Conservation (phyloP, 2,797 vertebrate genomes). For the Gymnothorax javanicus region DNA sequence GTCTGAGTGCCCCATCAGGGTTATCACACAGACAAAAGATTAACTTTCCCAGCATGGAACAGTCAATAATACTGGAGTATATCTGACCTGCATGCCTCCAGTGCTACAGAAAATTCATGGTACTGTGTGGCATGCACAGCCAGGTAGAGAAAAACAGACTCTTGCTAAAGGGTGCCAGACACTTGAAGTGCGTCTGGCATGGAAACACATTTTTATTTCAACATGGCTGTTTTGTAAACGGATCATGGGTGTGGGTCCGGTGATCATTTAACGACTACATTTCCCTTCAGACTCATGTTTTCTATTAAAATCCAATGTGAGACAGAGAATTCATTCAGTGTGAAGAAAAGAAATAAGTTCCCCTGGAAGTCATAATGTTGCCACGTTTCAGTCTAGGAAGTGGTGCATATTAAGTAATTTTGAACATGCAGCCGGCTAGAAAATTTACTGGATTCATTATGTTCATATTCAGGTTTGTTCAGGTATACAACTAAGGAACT, state of each 20-base stretch:
- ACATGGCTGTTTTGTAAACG: slow-evolving; percentile 13
- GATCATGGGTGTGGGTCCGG: neutral
- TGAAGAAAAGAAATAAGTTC: neutral
- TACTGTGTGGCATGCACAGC: neutral
- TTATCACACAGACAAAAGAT: neutral
- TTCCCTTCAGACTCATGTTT: slow-evolving; percentile 23
- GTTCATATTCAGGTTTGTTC: neutral
- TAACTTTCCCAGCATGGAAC: neutral
- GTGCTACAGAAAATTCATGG: neutral
- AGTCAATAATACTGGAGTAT: neutral
- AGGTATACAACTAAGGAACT: neutral
- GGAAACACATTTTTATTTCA: slow-evolving; percentile 11
- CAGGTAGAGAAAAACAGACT: neutral
- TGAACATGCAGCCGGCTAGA: neutral
- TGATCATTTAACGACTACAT: slow-evolving; percentile 10
- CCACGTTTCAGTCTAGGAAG: neutral
- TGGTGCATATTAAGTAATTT: slow-evolving; percentile 1
- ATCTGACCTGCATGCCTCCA: neutral
- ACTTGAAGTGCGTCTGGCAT: slow-evolving; percentile 10
- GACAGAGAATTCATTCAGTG: slow-evolving; percentile 14
- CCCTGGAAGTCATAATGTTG: neutral
- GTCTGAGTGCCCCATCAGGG: neutral
- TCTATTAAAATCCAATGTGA: slow-evolving; percentile 11
- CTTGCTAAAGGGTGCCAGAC: neutral
- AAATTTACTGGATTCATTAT: neutral